Conservation (phyloP, 2,888 invertebrate species). For the Drosophila flavopinicola region DNA sequence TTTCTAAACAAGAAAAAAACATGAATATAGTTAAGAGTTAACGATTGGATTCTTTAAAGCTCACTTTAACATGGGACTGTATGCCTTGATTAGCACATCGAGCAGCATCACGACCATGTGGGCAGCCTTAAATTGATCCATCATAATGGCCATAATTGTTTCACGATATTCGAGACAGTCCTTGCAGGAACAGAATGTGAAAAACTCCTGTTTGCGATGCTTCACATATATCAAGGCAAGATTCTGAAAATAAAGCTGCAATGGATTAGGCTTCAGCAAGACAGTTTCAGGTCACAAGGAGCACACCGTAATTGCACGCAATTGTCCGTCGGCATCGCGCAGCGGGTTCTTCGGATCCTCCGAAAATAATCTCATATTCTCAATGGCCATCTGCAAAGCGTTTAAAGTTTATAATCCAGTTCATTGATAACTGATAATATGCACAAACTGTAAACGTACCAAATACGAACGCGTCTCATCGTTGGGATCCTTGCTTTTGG, state of each 20-base stretch:
- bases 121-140: slow-evolving; percentile 83
- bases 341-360: slow-evolving; percentile 72
- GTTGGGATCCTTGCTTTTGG: slow-evolving; percentile 67
- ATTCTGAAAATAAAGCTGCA: slow-evolving; percentile 78
- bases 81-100: slow-evolving; percentile 81
- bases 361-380: slow-evolving; percentile 69
- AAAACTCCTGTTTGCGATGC: slow-evolving; percentile 82
- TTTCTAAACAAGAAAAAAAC: slow-evolving; percentile 65
- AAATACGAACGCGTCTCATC: slow-evolving; percentile 73
- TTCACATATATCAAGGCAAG: slow-evolving; percentile 81
- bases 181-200: slow-evolving; percentile 83
- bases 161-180: slow-evolving; percentile 84
- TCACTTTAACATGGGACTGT: slow-evolving; percentile 83
- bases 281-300: slow-evolving; percentile 17
- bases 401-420: not conserved
- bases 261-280: slow-evolving; percentile 63
- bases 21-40: not conserved
- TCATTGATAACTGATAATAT: too few relatives aligned
- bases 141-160: slow-evolving; percentile 82
- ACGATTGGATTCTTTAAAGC: slow-evolving; percentile 22
- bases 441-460: slow-evolving; percentile 45
- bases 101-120: slow-evolving; percentile 83
- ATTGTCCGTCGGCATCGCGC: slow-evolving; percentile 70
- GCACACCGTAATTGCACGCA: slow-evolving; percentile 77
- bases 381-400: slow-evolving; percentile 64